Percentiles rank a stretch among this genome's conserved stretches.
These are phyloP conservation scores for Bradypodion pumilum DNA, from an alignment of 2,797 vertebrate species.

Conservation along the genomic window DNA sequence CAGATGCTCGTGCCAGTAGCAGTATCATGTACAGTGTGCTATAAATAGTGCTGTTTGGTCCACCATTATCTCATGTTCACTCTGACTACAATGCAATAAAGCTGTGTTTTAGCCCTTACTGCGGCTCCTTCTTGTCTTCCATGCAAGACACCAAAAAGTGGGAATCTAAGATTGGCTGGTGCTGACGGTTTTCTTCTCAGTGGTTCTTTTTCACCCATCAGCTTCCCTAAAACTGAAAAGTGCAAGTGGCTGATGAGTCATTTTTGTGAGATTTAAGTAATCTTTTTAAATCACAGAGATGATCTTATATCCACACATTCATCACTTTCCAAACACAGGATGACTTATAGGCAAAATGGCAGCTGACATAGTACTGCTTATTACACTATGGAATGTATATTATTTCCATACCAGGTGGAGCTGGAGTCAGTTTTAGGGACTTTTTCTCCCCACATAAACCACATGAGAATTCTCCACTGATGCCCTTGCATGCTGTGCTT, in stretches of 20 bases:
- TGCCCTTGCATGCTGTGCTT: constrained; percentile 55
- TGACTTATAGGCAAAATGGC: background rate
- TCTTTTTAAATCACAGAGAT: background rate
- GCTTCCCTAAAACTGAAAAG: background rate
- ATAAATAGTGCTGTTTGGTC: too few species aligned
- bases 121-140: too few species aligned
- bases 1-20: too few species aligned
- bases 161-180: background rate
- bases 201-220: background rate
- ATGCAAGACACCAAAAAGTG: too few species aligned
- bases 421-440: constrained; percentile 41
- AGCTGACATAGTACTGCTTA: constrained; percentile 36
- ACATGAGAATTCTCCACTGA: constrained; percentile 57
- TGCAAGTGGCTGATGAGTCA: rapidly evolving
- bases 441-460: constrained; percentile 65
- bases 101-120: too few species aligned
- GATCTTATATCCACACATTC: background rate
- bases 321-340: constrained; percentile 28
- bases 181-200: background rate
- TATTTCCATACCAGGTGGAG: constrained; percentile 67
- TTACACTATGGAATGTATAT: constrained; percentile 26
- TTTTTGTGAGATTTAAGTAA: rapidly evolving
- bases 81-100: too few species aligned
- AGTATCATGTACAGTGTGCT: too few species aligned
- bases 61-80: too few species aligned